Evolutionary conservation across 2,113 vertebrate genomes (phyloP).

Genomic region (Varanus komodoensis): DNA sequence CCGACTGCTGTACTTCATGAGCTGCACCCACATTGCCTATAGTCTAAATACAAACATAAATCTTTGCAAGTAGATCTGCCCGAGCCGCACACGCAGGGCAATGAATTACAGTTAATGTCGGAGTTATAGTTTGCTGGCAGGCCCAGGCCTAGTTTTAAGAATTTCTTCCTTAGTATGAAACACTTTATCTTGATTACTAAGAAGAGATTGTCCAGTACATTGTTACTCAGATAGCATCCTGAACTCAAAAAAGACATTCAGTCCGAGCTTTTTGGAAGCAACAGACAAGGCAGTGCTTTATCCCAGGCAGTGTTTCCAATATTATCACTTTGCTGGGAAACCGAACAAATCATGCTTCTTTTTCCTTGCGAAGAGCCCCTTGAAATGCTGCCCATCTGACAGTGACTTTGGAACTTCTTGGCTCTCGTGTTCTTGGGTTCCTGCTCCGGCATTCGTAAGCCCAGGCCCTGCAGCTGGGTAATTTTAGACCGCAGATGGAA

Average conservation of each 20-base stretch:
- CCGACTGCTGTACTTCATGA: conserved; percentile 25
- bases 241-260: conserved; percentile 29
- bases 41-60: conserved; percentile 45
- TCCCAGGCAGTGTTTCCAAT: conserved; percentile 27
- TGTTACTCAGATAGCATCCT: conserved; percentile 28
- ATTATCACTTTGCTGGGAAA: neutral
- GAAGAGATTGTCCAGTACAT: conserved; percentile 31
- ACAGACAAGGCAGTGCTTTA: neutral
- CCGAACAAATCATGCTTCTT: neutral
- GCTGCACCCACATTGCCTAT: conserved; percentile 35
- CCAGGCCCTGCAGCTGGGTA: no score
- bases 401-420: neutral
- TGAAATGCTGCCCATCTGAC: neutral
- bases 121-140: conserved; percentile 40
- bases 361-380: neutral
- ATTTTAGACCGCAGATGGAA: no score
- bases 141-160: conserved; percentile 27
- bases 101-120: conserved; percentile 49
- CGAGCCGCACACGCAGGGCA: conserved; percentile 18
- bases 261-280: conserved; percentile 25
- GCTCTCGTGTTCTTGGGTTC: neutral
- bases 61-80: conserved; percentile 36
- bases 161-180: conserved; percentile 42
- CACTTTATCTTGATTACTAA: conserved; percentile 43
- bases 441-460: neutral